phyloP scores from a whole-genome alignment of 2,888 invertebrate species.

The Meandrusa payeni region DNA sequence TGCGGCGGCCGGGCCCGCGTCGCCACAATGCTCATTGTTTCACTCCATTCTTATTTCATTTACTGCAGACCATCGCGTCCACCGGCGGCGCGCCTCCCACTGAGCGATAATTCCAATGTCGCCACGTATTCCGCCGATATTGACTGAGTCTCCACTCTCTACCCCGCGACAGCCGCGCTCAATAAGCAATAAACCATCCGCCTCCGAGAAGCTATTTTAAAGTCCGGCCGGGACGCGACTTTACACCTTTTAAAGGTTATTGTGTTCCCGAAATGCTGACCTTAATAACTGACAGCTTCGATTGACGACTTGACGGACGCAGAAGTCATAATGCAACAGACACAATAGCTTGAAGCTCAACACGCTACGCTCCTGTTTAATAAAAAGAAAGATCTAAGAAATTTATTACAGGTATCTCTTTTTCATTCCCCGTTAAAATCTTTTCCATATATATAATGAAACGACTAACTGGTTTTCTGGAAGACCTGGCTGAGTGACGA shows the following conservation, averaged over 20 bases:
- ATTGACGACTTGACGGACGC: constrained; percentile 17
- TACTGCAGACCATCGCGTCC: constrained; percentile 59
- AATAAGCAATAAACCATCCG: constrained; percentile 80
- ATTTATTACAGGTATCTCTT: no score
- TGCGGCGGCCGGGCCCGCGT: constrained; percentile 41
- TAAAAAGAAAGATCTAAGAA: no score
- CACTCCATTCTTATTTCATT: constrained; percentile 72
- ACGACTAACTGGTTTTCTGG: no score
- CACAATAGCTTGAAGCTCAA: constrained; percentile 11
- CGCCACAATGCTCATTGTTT: constrained; percentile 78
- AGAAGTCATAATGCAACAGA: constrained; percentile 10
- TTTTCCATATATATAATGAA: no score
- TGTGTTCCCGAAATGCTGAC: constrained; percentile 70
- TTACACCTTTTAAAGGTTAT: constrained; percentile 79
- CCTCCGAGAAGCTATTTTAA: constrained; percentile 76
- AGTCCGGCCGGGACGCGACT: constrained; percentile 67
- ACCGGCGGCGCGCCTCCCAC: constrained; percentile 65
- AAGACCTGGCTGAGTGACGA: no score
- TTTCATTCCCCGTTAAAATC: no score
- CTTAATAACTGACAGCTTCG: constrained; percentile 35
- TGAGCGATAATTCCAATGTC: constrained; percentile 77
- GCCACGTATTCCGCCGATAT: constrained; percentile 71
- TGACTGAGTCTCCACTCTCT: constrained; percentile 70
- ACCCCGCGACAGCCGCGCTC: constrained; percentile 74
- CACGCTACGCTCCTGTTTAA: background rate